Evolutionary conservation across 30 jellyfish, hydroid and myxozoan genomes (phyloP), one percentile per base, ranked within the genome.

Genomic region (Aurelia coerulea): DNA sequence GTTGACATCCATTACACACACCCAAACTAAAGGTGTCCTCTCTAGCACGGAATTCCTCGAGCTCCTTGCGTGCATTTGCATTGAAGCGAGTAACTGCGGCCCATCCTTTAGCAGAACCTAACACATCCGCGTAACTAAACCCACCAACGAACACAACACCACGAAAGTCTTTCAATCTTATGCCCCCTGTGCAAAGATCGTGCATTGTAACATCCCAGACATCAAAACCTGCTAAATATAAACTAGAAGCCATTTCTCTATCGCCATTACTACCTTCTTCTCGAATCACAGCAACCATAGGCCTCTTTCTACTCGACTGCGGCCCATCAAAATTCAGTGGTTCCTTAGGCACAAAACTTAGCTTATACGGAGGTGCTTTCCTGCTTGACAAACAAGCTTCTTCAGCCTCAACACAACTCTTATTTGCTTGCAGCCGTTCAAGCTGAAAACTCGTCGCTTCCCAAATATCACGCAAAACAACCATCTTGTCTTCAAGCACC

Each of bases 41-140:
- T 39, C 98, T 73, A 4, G 65, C 70, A 4, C 97, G 92, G 68
- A 93, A 93, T 10, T 54, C 59, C 65, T 90, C 98, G 46, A 93
- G 78, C 81, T 93, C 96, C 49, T 65, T 46, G 0, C 90, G 78
- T 11, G 96, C 97, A 1, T 68, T 65, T 17, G 60, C 90, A 67
- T 87, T 93, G 72, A 80, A 88, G 59, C 84, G 86, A 4, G 90
- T 73, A 51, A 82, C 87, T 4, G 97, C 91, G 5, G 97, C 98
- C 98, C 98, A 93, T 14, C 98, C 98, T 72, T 88, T 88, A 5
- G 97, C 98, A 9, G 98, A 87, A 32, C 98, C 98, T 17, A 93
- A 68, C n/a, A 88, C 98, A 66, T 93, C 98, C 0, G 97, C 98
- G 83, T 80, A 93, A 65, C 97, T 87, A 80, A 93, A 93, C 41